These are phyloP conservation scores for Pachliopta kotzebuea DNA, from an alignment of 2,888 invertebrate genomes.

Conservation along the genomic window DNA sequence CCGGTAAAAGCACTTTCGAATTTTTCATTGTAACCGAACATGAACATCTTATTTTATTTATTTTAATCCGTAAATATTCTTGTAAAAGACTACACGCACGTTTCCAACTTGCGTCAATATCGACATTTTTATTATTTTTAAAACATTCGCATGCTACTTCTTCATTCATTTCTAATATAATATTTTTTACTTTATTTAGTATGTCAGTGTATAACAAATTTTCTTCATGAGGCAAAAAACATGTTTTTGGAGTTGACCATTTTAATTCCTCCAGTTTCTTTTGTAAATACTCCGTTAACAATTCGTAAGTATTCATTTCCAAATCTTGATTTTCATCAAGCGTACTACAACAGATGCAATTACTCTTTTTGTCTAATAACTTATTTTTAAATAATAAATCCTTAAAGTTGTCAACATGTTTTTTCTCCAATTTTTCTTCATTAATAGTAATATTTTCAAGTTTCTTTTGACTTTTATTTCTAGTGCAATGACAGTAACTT, in stretches of 20 bases:
- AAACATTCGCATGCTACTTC: conserved; percentile 51
- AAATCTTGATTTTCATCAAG: conserved; percentile 51
- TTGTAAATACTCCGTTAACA: conserved; percentile 61
- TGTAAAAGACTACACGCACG: conserved; percentile 64
- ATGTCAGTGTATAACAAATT: conserved; percentile 52
- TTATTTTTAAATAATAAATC: background rate
- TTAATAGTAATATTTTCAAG: conserved; percentile 15
- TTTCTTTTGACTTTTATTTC: conserved; percentile 6
- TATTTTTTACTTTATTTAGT: conserved; percentile 55
- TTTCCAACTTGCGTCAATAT: conserved; percentile 56
- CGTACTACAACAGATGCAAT: conserved; percentile 56
- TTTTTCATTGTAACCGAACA: conserved; percentile 44
- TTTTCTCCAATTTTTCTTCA: background rate
- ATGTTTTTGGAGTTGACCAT: conserved; percentile 42
- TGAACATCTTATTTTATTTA: conserved; percentile 58
- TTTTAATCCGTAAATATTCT: conserved; percentile 70
- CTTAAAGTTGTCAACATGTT: background rate
- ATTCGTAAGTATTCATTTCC: conserved; percentile 63
- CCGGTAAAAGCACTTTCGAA: conserved; percentile 45
- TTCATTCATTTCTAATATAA: conserved; percentile 55
- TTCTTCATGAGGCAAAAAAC: conserved; percentile 52
- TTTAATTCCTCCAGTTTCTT: conserved; percentile 55
- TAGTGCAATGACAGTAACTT: background rate
- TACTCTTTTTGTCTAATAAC: conserved; percentile 30
- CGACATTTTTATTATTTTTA: conserved; percentile 34